Evolutionary conservation across 2,888 invertebrate genomes (phyloP).

Genomic region (Nomada goodeniana): DNA sequence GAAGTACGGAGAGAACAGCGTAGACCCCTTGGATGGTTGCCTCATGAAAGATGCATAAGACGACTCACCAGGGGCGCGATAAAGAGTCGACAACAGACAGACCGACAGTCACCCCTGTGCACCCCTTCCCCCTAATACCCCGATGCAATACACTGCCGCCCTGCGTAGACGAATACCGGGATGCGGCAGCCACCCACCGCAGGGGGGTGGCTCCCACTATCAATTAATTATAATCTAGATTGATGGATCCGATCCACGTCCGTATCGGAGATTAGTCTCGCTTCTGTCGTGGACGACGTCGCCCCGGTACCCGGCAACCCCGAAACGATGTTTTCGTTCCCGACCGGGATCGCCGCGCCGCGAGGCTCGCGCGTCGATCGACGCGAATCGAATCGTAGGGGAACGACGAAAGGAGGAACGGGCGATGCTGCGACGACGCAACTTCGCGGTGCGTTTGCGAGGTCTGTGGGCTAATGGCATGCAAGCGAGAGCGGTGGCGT

Average conservation of each 20-base stretch:
- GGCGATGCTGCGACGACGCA: not conserved
- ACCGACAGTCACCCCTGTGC: conserved; percentile 83
- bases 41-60: conserved; percentile 85
- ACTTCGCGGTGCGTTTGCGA: conserved; percentile 73
- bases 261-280: conserved; percentile 83
- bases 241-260: conserved; percentile 82
- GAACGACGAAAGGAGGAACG: not conserved
- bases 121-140: conserved; percentile 79
- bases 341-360: not conserved
- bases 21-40: conserved; percentile 83
- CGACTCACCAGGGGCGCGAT: conserved; percentile 85
- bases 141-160: conserved; percentile 81
- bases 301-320: conserved; percentile 6
- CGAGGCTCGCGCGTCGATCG: not conserved
- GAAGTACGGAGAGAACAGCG: conserved; percentile 69
- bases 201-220: conserved; percentile 81
- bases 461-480: conserved; percentile 84
- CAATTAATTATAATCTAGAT: conserved; percentile 85
- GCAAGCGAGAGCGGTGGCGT: conserved; percentile 78
- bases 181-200: conserved; percentile 69
- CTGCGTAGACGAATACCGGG: conserved; percentile 66
- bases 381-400: not conserved
- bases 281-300: conserved; percentile 77
- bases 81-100: conserved; percentile 85
- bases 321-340: conserved; percentile 10